A percentile compares a stretch with the other conserved stretches of the same genome.
phyloP scores from a whole-genome alignment of 2,888 invertebrate genomes.

The Hyles lineata region DNA sequence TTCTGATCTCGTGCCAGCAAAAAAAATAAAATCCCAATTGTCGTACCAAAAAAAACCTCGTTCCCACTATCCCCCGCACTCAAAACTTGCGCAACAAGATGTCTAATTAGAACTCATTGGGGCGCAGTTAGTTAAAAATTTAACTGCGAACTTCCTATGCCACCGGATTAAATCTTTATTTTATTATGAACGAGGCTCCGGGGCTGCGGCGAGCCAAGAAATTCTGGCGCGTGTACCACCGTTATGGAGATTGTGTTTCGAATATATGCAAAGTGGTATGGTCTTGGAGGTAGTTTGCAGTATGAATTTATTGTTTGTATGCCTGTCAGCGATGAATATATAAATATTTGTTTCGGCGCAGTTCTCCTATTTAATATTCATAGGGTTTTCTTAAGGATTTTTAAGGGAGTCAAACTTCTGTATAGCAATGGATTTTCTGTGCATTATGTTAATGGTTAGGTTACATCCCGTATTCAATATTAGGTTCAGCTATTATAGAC shows the following conservation, averaged over 20 bases:
- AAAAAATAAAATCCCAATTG: not conserved
- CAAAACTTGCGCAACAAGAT: constrained; percentile 37
- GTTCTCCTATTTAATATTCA: too few relatives aligned
- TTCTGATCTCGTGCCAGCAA: too few relatives aligned
- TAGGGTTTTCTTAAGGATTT: too few relatives aligned
- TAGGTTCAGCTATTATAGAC: too few relatives aligned
- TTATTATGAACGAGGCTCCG: constrained; percentile 18
- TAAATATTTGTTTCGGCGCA: too few relatives aligned
- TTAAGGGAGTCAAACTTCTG: too few relatives aligned
- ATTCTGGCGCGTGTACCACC: constrained; percentile 12
- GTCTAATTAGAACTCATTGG: constrained; percentile 66
- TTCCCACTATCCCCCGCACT: constrained; percentile 31
- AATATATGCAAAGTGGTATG: constrained; percentile 9
- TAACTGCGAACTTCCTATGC: constrained; percentile 50
- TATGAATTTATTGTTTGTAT: constrained; percentile 5
- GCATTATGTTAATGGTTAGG: too few relatives aligned
- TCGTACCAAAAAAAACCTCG: not conserved
- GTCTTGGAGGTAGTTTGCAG: not conserved
- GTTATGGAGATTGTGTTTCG: constrained; percentile 23
- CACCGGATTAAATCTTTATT: constrained; percentile 23
- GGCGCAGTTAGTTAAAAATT: constrained; percentile 65
- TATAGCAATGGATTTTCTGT: too few relatives aligned
- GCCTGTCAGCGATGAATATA: not conserved
- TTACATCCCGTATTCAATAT: too few relatives aligned
- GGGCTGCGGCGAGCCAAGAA: constrained; percentile 15